Base-by-base conservation (phyloP, 2,888 invertebrate genomes). In the Priocnemis perturbator region DNA sequence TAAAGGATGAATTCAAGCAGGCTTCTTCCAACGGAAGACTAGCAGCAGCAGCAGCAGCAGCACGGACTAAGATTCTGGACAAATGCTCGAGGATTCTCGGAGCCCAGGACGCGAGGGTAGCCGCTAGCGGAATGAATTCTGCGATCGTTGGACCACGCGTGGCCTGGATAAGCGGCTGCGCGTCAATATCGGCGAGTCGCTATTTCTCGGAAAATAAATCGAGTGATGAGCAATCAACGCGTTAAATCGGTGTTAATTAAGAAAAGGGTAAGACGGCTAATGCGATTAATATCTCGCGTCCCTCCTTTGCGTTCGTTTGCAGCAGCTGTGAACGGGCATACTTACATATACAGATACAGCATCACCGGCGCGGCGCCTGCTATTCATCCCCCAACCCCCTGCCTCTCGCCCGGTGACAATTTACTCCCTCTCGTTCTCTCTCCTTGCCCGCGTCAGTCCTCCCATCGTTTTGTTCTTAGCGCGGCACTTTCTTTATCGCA, bases 211-310 rank as follows among this genome's bases (percentile, higher is more conserved):
- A 1, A 15, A 50, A 20, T 50, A 50, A 50, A 50, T 50, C 50
- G 19, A n/a, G 9, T 17, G 50, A 50, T 11, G 50, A 50, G 50
- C 50, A 20, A 17, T 50, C 50, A 20, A n/a, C 14, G 50, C 37
- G 37, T 37, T 37, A 37, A 69, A 66, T 61, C 69, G 57, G 64
- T 48, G 63, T 69, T 76, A 77, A 77, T 77, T 76, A 73, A 71
- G 65, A 60, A 60, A 55, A 60, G 57, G 60, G 60, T 52, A 56
- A 64, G 64, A 53, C 50, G 47, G 59, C 58, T 61, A 67, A 74
- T 45, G 55, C 55, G 60, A 17, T 70, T 70, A 60, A 65, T 63
- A 20, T 37, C 55, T 44, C 50, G 23, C 59, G 52, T 30, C 45
- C 52, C 50, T 53, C 20, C 19, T 58, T 50, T 47, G 60, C 66